phyloP scores from a whole-genome alignment of 2,888 invertebrate genomes.

The Drosophila antonietae region DNA sequence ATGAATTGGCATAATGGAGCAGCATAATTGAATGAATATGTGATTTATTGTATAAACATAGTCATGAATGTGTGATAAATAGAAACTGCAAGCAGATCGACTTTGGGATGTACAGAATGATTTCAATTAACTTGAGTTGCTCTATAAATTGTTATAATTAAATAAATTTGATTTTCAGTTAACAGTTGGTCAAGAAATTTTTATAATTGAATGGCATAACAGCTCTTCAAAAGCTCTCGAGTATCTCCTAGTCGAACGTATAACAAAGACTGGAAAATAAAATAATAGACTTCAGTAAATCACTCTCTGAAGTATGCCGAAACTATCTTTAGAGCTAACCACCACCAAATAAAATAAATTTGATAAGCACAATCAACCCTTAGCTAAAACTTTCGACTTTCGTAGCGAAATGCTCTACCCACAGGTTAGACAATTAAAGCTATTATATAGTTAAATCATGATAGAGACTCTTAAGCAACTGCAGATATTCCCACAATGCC shows the following conservation, averaged over 20 bases:
- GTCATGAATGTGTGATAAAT: neutral
- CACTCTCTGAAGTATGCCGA: fast-evolving
- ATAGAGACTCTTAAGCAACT: slow-evolving; percentile 22
- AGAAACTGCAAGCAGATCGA: neutral
- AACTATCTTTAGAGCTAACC: neutral
- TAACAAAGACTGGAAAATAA: neutral
- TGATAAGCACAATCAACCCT: neutral
- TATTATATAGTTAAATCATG: slow-evolving; percentile 18
- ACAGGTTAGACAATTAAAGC: slow-evolving; percentile 12
- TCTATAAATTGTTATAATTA: neutral
- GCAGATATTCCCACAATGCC: slow-evolving; percentile 38
- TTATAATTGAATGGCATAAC: no score
- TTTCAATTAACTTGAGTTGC: neutral
- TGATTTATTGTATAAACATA: neutral
- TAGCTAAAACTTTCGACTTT: neutral
- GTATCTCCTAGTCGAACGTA: no score
- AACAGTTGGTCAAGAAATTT: neutral
- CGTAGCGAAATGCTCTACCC: neutral
- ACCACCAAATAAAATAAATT: neutral
- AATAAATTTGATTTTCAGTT: no score
- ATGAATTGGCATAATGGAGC: slow-evolving; percentile 36
- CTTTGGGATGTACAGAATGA: neutral
- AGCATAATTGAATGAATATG: slow-evolving; percentile 18
- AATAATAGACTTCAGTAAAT: neutral
- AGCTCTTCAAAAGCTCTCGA: no score